Base-by-base conservation (phyloP, 1,140 invertebrate genomes). In the Nasonia giraulti region DNA sequence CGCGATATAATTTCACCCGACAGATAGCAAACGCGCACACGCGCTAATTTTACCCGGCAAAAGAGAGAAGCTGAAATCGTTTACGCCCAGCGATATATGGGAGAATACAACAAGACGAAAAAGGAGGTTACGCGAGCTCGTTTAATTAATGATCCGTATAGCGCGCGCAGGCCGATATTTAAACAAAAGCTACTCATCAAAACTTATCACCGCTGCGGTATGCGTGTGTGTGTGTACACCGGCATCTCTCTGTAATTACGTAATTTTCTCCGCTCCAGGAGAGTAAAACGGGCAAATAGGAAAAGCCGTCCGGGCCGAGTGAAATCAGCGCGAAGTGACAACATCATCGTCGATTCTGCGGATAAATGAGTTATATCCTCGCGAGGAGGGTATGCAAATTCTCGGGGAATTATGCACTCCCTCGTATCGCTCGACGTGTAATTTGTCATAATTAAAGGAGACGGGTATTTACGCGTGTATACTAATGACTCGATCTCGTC, bases 141-240 rank as follows among this genome's bases (percentile, higher is more conserved):
- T 40, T 23, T 82, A 77, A 85, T 85, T 85, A 82, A 77, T 82
- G 23, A 31, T 82, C 44, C 17, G 11, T 74, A 80, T 80, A 55
- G 23, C 50, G 2, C 40, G 8, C 55, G n/a, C n/a, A n/a, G n/a
- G 7, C 78, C 47, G 37, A 73, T 62, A 69, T 62, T 76, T 76
- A 37, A 85, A 33, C 44, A 27, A 80, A 74, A 85, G 80, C 74
- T 69, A 50, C 73, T 81, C 62, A 69, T 85, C 73, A 81, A 69
- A 81, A 81, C 14, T 85, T 82, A 82, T 62, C 84, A 44, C 20
- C 31, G 27, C 27, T 1, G 27, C 27, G 40, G 40, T 44, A 10
- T 44, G 8, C 0, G 8, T n/a, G n/a, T 37, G 5, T 37, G 5
- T 37, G 5, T 37, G 23, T 75, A 12, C 69, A 74, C 74, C 77